Evolutionary conservation across 92 coral and sea anemone species (phyloP).

Genomic region (Chrysogorgia sp.): DNA sequence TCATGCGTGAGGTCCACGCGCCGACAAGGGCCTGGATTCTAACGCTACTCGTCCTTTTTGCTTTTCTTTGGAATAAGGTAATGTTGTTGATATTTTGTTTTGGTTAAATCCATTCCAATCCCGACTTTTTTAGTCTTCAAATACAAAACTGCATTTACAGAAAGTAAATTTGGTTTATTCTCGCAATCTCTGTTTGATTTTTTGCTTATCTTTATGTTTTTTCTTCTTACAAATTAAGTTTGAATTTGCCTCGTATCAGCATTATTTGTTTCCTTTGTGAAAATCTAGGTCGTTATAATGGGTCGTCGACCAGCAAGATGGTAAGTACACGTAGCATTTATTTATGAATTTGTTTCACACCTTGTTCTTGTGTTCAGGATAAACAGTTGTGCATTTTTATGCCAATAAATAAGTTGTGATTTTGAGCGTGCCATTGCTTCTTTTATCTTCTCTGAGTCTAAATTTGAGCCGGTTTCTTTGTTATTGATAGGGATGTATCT

Average conservation of each 20-base stretch:
- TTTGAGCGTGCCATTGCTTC: no score
- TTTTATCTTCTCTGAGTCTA: no score
- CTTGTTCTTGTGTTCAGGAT: no score
- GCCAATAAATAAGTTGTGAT: no score
- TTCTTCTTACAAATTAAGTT: no score
- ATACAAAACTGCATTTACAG: background rate
- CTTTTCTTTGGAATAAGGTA: conserved; percentile 15
- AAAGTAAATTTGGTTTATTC: background rate
- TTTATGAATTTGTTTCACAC: no score
- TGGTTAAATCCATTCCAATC: conserved; percentile 20
- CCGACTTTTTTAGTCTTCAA: background rate
- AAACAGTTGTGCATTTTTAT: no score
- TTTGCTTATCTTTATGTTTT: background rate
- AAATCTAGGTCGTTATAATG: conserved; percentile 51
- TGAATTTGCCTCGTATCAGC: conserved; percentile 17
- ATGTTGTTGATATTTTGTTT: background rate
- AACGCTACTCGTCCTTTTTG: background rate
- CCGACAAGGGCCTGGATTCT: background rate
- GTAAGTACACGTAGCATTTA: conserved; percentile 58
- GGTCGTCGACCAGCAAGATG: conserved; percentile 99
- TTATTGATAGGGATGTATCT: no score
- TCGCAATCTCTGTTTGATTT: background rate
- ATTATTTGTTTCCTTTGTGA: background rate
- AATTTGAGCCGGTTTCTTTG: no score
- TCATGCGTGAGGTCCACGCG: background rate